Evolutionary conservation across 2,888 invertebrate species (phyloP).

Genomic region (Megamerina dolium): DNA sequence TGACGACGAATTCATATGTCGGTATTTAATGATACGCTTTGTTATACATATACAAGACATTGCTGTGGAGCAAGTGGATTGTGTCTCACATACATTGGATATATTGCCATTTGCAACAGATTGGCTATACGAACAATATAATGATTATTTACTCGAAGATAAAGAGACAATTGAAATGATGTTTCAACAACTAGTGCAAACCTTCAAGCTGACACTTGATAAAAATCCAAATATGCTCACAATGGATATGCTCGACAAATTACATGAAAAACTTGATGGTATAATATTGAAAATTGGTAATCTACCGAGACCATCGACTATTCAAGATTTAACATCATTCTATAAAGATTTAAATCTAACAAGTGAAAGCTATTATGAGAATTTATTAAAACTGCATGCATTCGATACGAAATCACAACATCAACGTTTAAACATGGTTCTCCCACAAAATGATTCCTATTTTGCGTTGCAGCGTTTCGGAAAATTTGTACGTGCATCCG

Average conservation of each 20-base stretch:
- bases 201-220: slow-evolving; percentile 17
- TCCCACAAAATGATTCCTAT: slow-evolving; percentile 5
- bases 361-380: slow-evolving; percentile 15
- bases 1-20: slow-evolving; percentile 18
- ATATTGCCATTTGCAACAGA: slow-evolving; percentile 24
- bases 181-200: slow-evolving; percentile 16
- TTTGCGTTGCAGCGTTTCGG: slow-evolving; percentile 13
- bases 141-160: slow-evolving; percentile 12
- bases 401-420: slow-evolving; percentile 12
- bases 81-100: slow-evolving; percentile 16
- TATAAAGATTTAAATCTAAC: slow-evolving; percentile 13
- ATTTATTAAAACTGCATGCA: slow-evolving; percentile 18
- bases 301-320: slow-evolving; percentile 17
- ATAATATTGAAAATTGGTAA: slow-evolving; percentile 24
- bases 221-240: slow-evolving; percentile 19
- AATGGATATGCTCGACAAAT: slow-evolving; percentile 8
- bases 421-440: not conserved
- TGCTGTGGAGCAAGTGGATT: slow-evolving; percentile 18
- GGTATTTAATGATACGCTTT: slow-evolving; percentile 24
- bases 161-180: slow-evolving; percentile 11
- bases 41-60: slow-evolving; percentile 17
- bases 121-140: slow-evolving; percentile 20
- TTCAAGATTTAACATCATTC: slow-evolving; percentile 13
- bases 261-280: slow-evolving; percentile 19
- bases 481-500: slow-evolving; percentile 19